These are phyloP conservation scores for Dryococelus australis DNA, from an alignment of 2,888 invertebrate genomes.

Conservation along the genomic window DNA sequence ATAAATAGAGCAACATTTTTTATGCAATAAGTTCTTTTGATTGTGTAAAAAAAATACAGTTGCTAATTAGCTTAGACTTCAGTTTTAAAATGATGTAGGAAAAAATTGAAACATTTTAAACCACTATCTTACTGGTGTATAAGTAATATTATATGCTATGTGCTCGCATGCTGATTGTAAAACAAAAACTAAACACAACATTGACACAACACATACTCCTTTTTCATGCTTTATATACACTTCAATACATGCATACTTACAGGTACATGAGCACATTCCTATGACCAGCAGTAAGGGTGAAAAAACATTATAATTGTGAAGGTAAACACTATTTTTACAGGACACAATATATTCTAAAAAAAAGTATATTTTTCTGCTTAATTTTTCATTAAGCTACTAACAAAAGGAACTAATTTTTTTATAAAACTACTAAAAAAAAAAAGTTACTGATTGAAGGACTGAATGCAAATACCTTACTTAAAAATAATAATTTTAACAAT, in stretches of 20 bases:
- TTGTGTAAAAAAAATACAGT: too few species aligned
- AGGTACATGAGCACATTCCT: constrained; percentile 53
- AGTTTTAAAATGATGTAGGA: too few species aligned
- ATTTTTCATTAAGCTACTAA: neutral
- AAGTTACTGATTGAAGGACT: too few species aligned
- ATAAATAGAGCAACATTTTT: too few species aligned
- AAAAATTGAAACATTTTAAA: too few species aligned
- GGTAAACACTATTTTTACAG: neutral
- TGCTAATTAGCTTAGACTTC: too few species aligned
- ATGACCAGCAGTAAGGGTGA: constrained; percentile 34
- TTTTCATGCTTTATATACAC: neutral
- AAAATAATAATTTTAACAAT: too few species aligned
- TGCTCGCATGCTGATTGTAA: too few species aligned
- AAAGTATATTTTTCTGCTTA: neutral
- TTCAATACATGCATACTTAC: constrained; percentile 50
- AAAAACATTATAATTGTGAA: constrained; percentile 32
- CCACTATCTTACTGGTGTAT: too few species aligned
- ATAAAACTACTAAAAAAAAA: neutral
- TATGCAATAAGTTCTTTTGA: too few species aligned
- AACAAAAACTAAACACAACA: neutral
- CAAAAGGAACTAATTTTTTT: neutral
- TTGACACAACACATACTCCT: neutral
- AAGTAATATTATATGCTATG: too few species aligned
- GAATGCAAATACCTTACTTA: too few species aligned
- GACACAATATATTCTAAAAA: neutral